These are phyloP conservation scores for Xiphophorus hellerii DNA, from an alignment of 2,113 vertebrate species.

Conservation along the genomic window DNA sequence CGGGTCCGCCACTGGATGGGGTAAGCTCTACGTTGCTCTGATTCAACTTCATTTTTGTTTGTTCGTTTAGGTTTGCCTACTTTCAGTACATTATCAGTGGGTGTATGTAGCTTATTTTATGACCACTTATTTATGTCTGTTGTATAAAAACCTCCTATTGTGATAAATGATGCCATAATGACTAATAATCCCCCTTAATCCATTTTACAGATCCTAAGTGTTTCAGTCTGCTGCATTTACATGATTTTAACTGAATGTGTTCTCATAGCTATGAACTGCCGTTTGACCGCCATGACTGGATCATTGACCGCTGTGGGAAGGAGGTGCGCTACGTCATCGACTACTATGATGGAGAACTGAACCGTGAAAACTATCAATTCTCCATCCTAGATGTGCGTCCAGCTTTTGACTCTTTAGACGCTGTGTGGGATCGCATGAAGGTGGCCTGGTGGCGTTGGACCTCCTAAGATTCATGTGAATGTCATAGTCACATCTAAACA, in stretches of 20 bases:
- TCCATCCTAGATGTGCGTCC: conserved; percentile 94
- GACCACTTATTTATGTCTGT: no score
- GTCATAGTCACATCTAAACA: background rate
- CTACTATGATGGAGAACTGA: conserved; percentile 92
- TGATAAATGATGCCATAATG: no score
- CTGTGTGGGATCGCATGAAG: conserved; percentile 95
- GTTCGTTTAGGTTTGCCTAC: no score
- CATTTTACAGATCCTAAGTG: no score
- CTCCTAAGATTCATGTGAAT: conserved; percentile 69
- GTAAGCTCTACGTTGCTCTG: conserved; percentile 69
- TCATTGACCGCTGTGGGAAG: conserved; percentile 91
- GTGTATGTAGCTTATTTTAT: no score
- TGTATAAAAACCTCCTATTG: no score
- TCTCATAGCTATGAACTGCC: conserved; percentile 90
- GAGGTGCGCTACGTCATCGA: conserved; percentile 95
- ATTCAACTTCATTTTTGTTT: background rate
- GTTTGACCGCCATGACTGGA: conserved; percentile 96
- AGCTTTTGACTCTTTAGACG: conserved; percentile 87
- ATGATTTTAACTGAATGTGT: background rate
- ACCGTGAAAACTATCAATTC: conserved; percentile 88
- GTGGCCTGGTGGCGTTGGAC: conserved; percentile 97
- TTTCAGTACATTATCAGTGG: no score
- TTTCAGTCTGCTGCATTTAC: no score
- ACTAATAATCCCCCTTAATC: no score
- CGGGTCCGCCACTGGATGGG: conserved; percentile 95